Evolutionary conservation across 1,140 invertebrate species (phyloP), one percentile per base, ranked within the genome.

Genomic region (Apis laboriosa): DNA sequence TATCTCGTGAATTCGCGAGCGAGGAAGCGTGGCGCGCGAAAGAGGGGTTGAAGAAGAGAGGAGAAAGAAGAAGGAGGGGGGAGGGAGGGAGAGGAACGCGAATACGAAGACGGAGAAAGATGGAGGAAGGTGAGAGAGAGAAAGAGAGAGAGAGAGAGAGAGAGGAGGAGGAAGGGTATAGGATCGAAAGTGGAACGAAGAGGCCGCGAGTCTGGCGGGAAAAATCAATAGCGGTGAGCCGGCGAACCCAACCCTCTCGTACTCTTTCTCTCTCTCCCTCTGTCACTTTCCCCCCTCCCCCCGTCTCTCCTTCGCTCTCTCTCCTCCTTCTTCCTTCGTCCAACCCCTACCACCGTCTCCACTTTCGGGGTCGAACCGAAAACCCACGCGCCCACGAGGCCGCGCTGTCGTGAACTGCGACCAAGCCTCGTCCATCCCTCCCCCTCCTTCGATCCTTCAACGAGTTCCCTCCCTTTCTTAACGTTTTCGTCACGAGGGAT

Each of bases 181-280:
- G 34, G 68, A 84, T 83, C 86, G 84, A 87, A 83, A 86, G 82
- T 68, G 83, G 63, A 88, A 93, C 91, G 88, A 90, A 88, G 92
- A 93, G 88, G 90, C 85, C 85, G 90, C 87, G 90, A 93, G 92
- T 93, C 91, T 94, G 92, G 92, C 92, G 91, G 92, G 92, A 94
- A 94, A 94, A 94, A 94, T 94, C 93, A 94, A 94, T 94, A 94
- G 92, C 92, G 88, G 91, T 91, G 93, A 93, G 92, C 92, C 91
- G 92, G 91, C 92, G 91, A 93, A 94, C 92, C 92, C 91, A 93
- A 92, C 89, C 90, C 89, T 86, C 84, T 85, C 68, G 9, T 70
- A 17, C 64, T 70, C 58, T 66, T 55, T 5, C 43, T n/a, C n/a
- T n/a, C 17, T 53, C 68, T 80, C 83, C 83, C 82, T 81, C 83